Conservation (phyloP, 2,797 vertebrate species). For the Alosa sapidissima region DNA sequence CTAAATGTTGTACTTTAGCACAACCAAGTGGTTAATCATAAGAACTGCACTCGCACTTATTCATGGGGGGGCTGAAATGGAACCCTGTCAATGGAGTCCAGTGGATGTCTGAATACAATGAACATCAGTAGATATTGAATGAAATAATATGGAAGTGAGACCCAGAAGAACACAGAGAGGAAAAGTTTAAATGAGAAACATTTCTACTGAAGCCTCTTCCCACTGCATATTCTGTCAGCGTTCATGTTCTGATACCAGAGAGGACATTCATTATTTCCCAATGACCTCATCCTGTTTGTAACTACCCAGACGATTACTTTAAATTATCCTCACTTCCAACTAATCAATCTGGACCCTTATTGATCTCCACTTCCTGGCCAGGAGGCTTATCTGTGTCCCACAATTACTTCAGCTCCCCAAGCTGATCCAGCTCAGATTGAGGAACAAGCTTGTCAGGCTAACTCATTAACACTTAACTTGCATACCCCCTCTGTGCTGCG, state of each 20-base stretch:
- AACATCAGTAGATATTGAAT: neutral
- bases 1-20: neutral
- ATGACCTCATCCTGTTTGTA: conserved; percentile 55
- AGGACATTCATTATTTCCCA: conserved; percentile 40
- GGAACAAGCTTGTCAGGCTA: neutral
- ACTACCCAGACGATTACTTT: conserved; percentile 71
- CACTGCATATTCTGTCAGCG: neutral
- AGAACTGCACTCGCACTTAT: neutral
- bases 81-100: neutral
- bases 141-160: neutral
- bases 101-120: neutral
- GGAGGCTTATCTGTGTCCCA: conserved; percentile 63
- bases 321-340: conserved; percentile 77
- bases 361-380: conserved; percentile 59
- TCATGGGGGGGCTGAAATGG: neutral
- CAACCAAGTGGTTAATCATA: neutral
- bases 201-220: neutral
- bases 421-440: conserved; percentile 27
- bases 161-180: neutral
- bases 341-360: conserved; percentile 73
- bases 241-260: neutral
- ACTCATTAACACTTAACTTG: conserved; percentile 7
- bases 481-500: neutral
- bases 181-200: neutral
- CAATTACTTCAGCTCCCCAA: conserved; percentile 43